A percentile compares a stretch with the other conserved stretches of the same genome.
Conservation (phyloP, 2,797 vertebrate genomes). For the Chelon auratus region DNA sequence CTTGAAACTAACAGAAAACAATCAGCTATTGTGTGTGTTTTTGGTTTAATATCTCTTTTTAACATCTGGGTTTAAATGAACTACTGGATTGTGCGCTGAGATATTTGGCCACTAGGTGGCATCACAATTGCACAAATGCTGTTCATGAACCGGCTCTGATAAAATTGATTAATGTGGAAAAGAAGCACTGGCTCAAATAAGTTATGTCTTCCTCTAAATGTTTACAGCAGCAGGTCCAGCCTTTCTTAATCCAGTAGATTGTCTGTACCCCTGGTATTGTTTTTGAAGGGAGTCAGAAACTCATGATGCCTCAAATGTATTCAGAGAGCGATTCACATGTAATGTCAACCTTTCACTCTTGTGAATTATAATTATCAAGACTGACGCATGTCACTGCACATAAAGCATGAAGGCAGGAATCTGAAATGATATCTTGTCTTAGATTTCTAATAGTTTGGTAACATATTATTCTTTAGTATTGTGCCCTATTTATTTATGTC, state of each 20-base stretch:
- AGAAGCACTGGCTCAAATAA: slow-evolving; percentile 30
- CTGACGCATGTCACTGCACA: slow-evolving; percentile 14
- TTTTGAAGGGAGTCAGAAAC: slow-evolving; percentile 14
- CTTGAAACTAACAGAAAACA: slow-evolving; percentile 4
- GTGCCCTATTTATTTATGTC: not conserved
- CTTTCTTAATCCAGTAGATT: slow-evolving; percentile 33
- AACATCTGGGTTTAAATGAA: not conserved
- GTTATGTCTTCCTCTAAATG: slow-evolving; percentile 45
- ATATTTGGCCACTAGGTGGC: slow-evolving; percentile 77
- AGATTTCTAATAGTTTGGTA: slow-evolving; percentile 1
- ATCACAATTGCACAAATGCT: slow-evolving; percentile 59
- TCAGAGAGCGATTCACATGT: slow-evolving; percentile 1
- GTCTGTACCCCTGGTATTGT: not conserved
- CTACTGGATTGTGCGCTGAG: not conserved
- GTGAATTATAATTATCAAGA: slow-evolving; percentile 25
- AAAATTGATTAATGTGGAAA: slow-evolving; percentile 45
- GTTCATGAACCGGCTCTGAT: slow-evolving; percentile 18
- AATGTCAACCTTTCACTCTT: not conserved
- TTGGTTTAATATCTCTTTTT: not conserved
- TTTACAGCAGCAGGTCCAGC: slow-evolving; percentile 16
- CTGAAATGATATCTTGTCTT: slow-evolving; percentile 11
- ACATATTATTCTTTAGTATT: not conserved
- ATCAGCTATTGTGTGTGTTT: slow-evolving; percentile 10
- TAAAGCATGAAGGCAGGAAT: slow-evolving; percentile 10
- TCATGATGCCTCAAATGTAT: slow-evolving; percentile 8